Evolutionary conservation across 2,888 invertebrate species (phyloP).

Genomic region (Linhomoeus sp.): DNA sequence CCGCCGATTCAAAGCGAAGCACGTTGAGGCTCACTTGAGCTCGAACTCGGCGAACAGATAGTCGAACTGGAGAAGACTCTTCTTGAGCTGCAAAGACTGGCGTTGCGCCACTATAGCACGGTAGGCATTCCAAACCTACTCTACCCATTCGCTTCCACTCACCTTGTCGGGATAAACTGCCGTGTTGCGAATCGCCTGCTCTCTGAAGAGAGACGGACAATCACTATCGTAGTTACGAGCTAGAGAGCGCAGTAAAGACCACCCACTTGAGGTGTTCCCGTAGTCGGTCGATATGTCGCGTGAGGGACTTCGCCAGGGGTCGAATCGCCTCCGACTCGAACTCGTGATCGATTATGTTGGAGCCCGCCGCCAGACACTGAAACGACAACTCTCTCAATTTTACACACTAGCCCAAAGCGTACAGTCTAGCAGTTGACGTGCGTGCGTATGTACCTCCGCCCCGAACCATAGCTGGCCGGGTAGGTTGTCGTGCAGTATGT

Average conservation of each 20-base stretch:
- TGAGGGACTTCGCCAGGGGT: constrained; percentile 81
- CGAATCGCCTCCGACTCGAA: constrained; percentile 86
- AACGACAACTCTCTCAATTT: constrained; percentile 28
- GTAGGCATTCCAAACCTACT: neutral
- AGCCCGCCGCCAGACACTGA: constrained; percentile 87
- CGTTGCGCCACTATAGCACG: neutral
- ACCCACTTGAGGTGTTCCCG: constrained; percentile 53
- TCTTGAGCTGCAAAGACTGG: constrained; percentile 2
- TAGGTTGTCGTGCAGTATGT: constrained; percentile 88
- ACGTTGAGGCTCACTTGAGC: constrained; percentile 35
- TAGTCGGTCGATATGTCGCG: constrained; percentile 81
- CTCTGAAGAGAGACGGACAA: too few relatives aligned
- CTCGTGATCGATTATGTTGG: constrained; percentile 91
- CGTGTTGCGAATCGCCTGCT: constrained; percentile 41
- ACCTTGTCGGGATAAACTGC: constrained; percentile 33
- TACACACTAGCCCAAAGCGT: too few relatives aligned
- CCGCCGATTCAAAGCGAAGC: neutral
- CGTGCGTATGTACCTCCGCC: constrained; percentile 74
- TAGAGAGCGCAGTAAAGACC: too few relatives aligned
- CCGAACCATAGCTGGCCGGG: constrained; percentile 99
- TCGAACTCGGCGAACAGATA: constrained; percentile 91
- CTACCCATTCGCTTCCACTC: constrained; percentile 3
- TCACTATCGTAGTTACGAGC: too few relatives aligned
- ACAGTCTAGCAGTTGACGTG: too few relatives aligned
- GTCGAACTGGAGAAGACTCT: constrained; percentile 43